Evolutionary conservation across 2,888 invertebrate species (phyloP).

Genomic region (Exephanes ischioxanthus): DNA sequence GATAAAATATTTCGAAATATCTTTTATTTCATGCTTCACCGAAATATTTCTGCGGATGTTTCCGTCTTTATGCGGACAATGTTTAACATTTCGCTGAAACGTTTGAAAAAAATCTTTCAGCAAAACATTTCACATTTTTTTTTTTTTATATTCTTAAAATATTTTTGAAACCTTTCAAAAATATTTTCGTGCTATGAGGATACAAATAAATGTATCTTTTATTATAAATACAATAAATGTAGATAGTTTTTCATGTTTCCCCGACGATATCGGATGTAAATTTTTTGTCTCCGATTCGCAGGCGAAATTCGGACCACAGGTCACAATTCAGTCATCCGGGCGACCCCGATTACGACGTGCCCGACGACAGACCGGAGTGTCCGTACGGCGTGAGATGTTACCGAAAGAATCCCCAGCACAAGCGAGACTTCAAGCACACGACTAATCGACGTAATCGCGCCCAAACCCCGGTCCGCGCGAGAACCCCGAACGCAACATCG

Average conservation of each 20-base stretch:
- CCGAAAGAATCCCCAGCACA: conserved; percentile 87
- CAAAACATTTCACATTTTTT: no score
- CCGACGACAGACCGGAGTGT: conserved; percentile 86
- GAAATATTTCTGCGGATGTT: no score
- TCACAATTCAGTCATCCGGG: conserved; percentile 88
- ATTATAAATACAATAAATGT: no score
- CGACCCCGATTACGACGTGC: conserved; percentile 87
- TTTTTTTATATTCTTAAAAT: no score
- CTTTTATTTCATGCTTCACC: no score
- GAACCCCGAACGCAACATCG: conserved; percentile 52
- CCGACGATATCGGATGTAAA: not conserved
- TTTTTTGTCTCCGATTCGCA: conserved; percentile 76
- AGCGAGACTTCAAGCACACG: conserved; percentile 85
- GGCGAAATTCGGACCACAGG: conserved; percentile 88
- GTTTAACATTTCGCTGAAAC: no score
- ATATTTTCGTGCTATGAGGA: no score
- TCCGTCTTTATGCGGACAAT: no score
- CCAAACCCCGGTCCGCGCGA: conserved; percentile 66
- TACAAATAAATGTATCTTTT: no score
- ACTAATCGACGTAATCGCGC: conserved; percentile 70
- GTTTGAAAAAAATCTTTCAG: no score
- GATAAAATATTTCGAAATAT: no score
- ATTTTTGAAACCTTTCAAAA: no score
- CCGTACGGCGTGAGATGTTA: conserved; percentile 87
- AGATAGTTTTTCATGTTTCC: not conserved